A percentile compares a stretch with the other conserved stretches of the same genome.
These are phyloP conservation scores for Anticlea derivata DNA, from an alignment of 2,888 invertebrate genomes.

Conservation along the genomic window DNA sequence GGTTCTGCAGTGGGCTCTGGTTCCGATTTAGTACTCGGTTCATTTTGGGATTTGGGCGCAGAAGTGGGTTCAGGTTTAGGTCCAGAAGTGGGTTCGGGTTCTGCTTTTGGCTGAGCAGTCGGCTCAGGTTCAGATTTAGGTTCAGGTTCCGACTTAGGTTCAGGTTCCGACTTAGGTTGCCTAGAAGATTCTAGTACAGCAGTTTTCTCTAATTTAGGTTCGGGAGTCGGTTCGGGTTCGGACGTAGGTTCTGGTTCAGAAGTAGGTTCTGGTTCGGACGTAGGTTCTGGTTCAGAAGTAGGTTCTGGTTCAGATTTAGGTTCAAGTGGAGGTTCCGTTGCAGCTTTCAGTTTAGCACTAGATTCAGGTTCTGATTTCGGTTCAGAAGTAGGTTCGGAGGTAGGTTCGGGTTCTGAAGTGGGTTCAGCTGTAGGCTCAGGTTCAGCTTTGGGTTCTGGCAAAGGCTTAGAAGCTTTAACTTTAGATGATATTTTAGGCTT, in stretches of 20 bases:
- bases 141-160: slow-evolving; percentile 59
- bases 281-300: slow-evolving; percentile 51
- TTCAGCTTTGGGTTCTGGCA: slow-evolving; percentile 59
- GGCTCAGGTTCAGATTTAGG: slow-evolving; percentile 60
- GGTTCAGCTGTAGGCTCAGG: slow-evolving; percentile 42
- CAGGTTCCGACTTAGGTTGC: slow-evolving; percentile 40
- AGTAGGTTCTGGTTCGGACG: slow-evolving; percentile 54
- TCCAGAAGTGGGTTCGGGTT: slow-evolving; percentile 34
- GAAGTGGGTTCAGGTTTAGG: slow-evolving; percentile 39
- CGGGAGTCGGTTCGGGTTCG: slow-evolving; percentile 35
- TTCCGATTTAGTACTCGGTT: slow-evolving; percentile 41
- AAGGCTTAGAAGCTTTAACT: slow-evolving; percentile 46
- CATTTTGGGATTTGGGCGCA: slow-evolving; percentile 69
- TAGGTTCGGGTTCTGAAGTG: neutral
- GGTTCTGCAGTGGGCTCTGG: slow-evolving; percentile 45
- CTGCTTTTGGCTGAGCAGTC: slow-evolving; percentile 43
- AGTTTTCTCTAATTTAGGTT: slow-evolving; percentile 66
- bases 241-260: slow-evolving; percentile 40
- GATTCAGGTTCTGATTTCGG: slow-evolving; percentile 21
- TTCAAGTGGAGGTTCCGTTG: slow-evolving; percentile 21
- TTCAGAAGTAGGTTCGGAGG: neutral
- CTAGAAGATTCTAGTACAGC: slow-evolving; percentile 48
- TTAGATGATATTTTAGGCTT: slow-evolving; percentile 39
- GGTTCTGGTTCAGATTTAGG: slow-evolving; percentile 22
- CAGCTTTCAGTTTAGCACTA: slow-evolving; percentile 7